A percentile compares a stretch with the other conserved stretches of the same genome.
phyloP scores from a whole-genome alignment of 2,797 vertebrate species.

The Anguilla obscura region DNA sequence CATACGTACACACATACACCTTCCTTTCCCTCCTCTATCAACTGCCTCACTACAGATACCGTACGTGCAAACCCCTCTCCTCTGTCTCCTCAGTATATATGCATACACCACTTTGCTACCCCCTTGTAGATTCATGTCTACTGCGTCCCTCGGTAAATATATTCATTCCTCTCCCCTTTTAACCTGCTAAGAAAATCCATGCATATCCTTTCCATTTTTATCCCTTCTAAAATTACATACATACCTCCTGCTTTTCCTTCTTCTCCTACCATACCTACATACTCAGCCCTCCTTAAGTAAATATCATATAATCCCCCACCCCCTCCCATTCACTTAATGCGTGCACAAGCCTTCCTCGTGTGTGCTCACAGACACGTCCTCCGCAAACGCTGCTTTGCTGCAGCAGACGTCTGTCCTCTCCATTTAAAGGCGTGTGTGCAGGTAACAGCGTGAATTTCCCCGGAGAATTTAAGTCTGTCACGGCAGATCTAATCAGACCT shows the following conservation, averaged over 20 bases:
- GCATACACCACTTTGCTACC: not conserved
- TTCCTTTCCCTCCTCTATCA: not conserved
- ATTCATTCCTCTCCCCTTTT: not conserved
- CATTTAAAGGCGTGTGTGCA: not conserved
- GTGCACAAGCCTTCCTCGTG: not conserved
- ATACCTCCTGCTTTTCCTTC: not conserved
- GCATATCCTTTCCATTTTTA: not conserved
- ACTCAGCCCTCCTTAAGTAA: not conserved
- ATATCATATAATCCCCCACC: too few species aligned
- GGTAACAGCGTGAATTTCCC: not conserved
- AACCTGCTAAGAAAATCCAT: not conserved
- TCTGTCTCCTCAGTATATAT: constrained; percentile 4
- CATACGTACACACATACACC: not conserved
- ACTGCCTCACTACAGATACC: not conserved
- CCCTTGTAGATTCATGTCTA: not conserved
- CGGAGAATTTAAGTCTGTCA: not conserved
- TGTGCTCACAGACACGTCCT: not conserved
- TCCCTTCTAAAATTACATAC: not conserved
- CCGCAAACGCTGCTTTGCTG: not conserved
- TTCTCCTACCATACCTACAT: not conserved
- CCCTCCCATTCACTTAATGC: not conserved
- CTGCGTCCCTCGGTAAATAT: not conserved
- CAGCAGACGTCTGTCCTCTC: not conserved
- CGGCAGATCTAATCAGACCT: not conserved
- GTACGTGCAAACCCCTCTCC: not conserved